Evolutionary conservation across 2,113 vertebrate genomes (phyloP).

Genomic region (Mobula birostris): DNA sequence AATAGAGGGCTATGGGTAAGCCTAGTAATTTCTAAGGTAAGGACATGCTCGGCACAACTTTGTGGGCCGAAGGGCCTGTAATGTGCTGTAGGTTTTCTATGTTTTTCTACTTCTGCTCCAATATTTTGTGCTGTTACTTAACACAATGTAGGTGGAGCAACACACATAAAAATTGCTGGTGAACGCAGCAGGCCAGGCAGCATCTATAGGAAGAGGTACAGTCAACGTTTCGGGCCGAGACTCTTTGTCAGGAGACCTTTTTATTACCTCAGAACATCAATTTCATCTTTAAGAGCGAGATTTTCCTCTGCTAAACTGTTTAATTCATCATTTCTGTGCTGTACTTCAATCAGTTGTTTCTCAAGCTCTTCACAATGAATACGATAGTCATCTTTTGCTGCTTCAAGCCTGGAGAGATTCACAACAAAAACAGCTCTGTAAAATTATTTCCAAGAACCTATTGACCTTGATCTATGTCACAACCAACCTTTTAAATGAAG

Average conservation of each 20-base stretch:
- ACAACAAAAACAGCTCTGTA: neutral
- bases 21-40: too few relatives aligned
- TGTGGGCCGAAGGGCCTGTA: too few relatives aligned
- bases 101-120: too few relatives aligned
- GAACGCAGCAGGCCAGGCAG: too few relatives aligned
- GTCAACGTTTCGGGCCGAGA: too few relatives aligned
- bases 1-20: too few relatives aligned
- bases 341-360: conserved; percentile 85
- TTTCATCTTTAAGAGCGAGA: conserved; percentile 84
- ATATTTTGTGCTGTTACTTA: too few relatives aligned
- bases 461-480: neutral
- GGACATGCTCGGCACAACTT: too few relatives aligned
- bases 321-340: conserved; percentile 87
- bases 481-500: neutral
- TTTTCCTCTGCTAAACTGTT: conserved; percentile 90
- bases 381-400: conserved; percentile 93
- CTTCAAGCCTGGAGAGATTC: conserved; percentile 70
- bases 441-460: neutral
- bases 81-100: too few relatives aligned
- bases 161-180: too few relatives aligned
- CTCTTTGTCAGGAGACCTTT: too few relatives aligned
- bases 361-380: conserved; percentile 94
- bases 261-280: conserved; percentile 81
- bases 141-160: neutral
- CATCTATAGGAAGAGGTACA: too few relatives aligned